Percentiles rank a stretch among this genome's conserved stretches.
These are phyloP conservation scores for Stylophora pistillata DNA, from an alignment of 64 coral and sea anemone genomes.

Conservation along the genomic window DNA sequence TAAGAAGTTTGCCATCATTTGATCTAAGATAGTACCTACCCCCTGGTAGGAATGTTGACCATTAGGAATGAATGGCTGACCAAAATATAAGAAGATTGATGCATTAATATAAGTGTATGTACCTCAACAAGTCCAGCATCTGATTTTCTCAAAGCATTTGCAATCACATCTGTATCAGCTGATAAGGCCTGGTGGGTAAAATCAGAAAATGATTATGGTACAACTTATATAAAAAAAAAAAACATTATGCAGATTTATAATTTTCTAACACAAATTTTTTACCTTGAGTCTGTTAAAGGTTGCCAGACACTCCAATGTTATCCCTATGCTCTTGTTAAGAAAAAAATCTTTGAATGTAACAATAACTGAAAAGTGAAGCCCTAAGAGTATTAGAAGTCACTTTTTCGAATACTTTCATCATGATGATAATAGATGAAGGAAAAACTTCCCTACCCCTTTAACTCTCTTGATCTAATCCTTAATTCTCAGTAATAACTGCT, in stretches of 20 bases:
- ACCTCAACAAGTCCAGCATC: slow-evolving; percentile 78
- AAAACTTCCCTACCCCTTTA: no score
- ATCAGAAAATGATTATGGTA: not conserved
- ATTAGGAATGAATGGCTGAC: not conserved
- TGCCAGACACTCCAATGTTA: slow-evolving; percentile 78
- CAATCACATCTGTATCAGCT: slow-evolving; percentile 64
- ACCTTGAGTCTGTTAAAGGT: slow-evolving; percentile 95
- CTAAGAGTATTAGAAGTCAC: no score
- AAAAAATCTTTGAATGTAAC: not conserved
- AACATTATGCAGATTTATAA: no score
- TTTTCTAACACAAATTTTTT: not conserved
- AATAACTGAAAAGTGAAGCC: not conserved
- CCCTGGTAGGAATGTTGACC: no score
- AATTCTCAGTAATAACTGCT: no score
- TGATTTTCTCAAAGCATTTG: slow-evolving; percentile 70
- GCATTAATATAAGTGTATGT: not conserved
- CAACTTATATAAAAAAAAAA: no score
- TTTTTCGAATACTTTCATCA: not conserved
- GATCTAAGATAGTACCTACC: no score
- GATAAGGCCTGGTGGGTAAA: slow-evolving; percentile 38
- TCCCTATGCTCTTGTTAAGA: slow-evolving; percentile 59
- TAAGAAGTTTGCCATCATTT: no score
- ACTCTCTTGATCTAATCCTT: no score
- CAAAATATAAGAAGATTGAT: not conserved
- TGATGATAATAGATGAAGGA: no score